A percentile compares a stretch with the other conserved stretches of the same genome.
phyloP scores from a whole-genome alignment of 2,113 vertebrate genomes.

The Polypterus senegalus region DNA sequence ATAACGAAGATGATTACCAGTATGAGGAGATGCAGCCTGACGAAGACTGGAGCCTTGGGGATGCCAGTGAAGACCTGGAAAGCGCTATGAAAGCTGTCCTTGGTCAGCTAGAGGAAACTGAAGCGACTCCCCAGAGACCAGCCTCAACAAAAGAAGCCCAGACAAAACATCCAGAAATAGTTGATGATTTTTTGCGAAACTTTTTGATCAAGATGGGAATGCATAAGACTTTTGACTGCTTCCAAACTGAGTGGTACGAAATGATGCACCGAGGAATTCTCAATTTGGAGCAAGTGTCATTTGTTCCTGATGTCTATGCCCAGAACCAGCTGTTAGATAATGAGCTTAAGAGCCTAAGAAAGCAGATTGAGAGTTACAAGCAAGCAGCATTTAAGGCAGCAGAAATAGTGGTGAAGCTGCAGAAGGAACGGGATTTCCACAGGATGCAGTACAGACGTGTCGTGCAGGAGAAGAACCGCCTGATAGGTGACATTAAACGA shows the following conservation, averaged over 20 bases:
- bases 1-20: constrained; percentile 50
- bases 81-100: constrained; percentile 41
- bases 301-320: constrained; percentile 55
- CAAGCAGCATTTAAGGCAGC: constrained; percentile 41
- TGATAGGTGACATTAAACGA: constrained; percentile 64
- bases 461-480: constrained; percentile 64
- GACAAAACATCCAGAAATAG: constrained; percentile 36
- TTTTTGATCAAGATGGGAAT: constrained; percentile 75
- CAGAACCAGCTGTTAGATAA: constrained; percentile 55
- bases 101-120: constrained; percentile 34
- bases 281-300: constrained; percentile 20
- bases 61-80: constrained; percentile 63
- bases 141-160: constrained; percentile 20
- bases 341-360: constrained; percentile 49
- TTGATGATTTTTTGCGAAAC: constrained; percentile 74
- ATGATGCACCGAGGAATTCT: constrained; percentile 53
- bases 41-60: constrained; percentile 47
- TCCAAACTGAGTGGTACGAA: constrained; percentile 82
- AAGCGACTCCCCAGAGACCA: constrained; percentile 23
- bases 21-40: constrained; percentile 57
- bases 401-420: constrained; percentile 49
- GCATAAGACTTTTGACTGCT: constrained; percentile 73
- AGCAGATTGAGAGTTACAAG: constrained; percentile 56
- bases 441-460: constrained; percentile 62
- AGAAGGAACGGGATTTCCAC: constrained; percentile 67